Evolutionary conservation across 2,888 invertebrate species (phyloP), one percentile per base, ranked within the genome.

Genomic region (Meandrusa payeni): DNA sequence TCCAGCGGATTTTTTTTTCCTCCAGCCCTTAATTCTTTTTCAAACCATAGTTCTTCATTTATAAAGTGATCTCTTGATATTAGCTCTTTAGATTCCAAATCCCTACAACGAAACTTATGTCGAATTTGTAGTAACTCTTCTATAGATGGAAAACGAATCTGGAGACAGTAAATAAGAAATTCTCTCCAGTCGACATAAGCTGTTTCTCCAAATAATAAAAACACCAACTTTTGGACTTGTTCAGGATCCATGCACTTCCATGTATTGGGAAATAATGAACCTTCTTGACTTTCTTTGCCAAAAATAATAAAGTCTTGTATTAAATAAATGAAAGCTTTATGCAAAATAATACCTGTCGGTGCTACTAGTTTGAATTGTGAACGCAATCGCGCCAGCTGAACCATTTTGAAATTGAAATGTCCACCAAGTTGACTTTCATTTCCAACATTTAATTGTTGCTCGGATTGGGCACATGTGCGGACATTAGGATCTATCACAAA

Each of bases 121-220:
- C 91, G 86, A 5, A 86, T 51, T 7, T 76, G 60, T 26, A 92
- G 59, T 41, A 93, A 61, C 51, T 92, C 89, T 1, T 81, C 76
- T 19, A 86, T 67, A 0, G 71, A 85, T 0, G 93, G 92, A 62
- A 79, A 89, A 27, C 76, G 70, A 5, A 92, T 59, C 53, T 89
- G 82, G 19, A 92, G 62, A 58, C 90, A 90, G 57, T 89, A 89
- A 50, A 93, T 76, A 5, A 93, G 71, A 56, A 93, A 93, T 64
- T 93, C 92, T 56, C 89, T 89, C 93, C 93, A 93, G 55, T 92
- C 90, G 5, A 92, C 58, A 48, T 88, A 89, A 5, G 85, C 86
- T 0, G 81, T 78, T 28, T 89, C 80, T 0, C 90, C 91, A 60
- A 90, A 93, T 7, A 92, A 47, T 20, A 65, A 52, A 36, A 63